Evolutionary conservation across 2,113 vertebrate species (phyloP), one percentile per base, ranked within the genome.

Genomic region (Candoia aspera): DNA sequence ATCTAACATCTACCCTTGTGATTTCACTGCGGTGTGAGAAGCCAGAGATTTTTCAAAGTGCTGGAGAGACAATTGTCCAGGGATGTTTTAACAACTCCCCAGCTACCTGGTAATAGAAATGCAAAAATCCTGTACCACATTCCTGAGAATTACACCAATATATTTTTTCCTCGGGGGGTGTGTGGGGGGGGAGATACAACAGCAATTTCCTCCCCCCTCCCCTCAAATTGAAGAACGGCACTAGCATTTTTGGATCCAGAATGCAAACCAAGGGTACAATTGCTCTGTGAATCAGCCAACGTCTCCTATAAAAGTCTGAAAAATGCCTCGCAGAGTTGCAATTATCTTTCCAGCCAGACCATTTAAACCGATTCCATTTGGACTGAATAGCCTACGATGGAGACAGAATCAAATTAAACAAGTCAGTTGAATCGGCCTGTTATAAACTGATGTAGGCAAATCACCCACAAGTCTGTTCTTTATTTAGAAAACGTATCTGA

Each of bases 341-440:
- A 94, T 95, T 92, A 95, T 95, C 92, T 95, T 73, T 94, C 90
- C 94, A 95, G 93, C 94, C 87, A 95, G 96, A 95, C 95, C 19
- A 95, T 92, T 95, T 93, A 93, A 93, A 92, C 84, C 92, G 93
- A 93, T 93, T 96, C 95, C 93, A 94, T 95, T 96, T 92, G 55
- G 91, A 29, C 60, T 96, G 96, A 97, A 96, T 96, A 95, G 93
- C 17, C 94, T 92, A 87, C 86, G 93, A 94, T 83, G 91, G 95
- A 95, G 95, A 96, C 93, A 93, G 95, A 96, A 96, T 95, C 94
- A 97, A 96, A 96, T 95, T 95, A 96, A 96, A 96, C 94, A 96
- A 96, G 96, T 95, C 95, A 95, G 96, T 95, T 96, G 96, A 96
- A 95, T 96, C 95, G 95, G 92, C 94, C 95, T 96, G 94, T 96